Base-by-base conservation (phyloP, 2,888 invertebrate species). In the Achlya flavicornis region DNA sequence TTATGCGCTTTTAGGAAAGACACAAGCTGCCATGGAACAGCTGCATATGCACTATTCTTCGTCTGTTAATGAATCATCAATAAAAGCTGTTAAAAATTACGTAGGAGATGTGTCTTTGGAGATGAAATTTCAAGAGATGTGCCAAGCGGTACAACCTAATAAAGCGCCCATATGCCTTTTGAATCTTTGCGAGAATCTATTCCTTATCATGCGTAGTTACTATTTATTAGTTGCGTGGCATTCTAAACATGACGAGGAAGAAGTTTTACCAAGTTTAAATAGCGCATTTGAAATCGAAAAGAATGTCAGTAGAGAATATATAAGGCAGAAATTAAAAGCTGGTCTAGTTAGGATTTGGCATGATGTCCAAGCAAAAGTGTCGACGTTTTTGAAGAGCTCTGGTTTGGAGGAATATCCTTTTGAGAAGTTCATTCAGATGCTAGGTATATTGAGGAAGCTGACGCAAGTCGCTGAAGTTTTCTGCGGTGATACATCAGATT, bases 41-140 rank as follows among this genome's bases (percentile, higher is more conserved):
- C 88, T 99, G 11, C 98, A 98, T 75, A 98, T 99, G 95, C 98
- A 99, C 85, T 98, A 98, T 79, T 97, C 98, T 0, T 98, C 98
- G 57, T 97, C 98, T 0, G 97, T 99, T 16, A 98, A 97, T 73
- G 97, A 96, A 68, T 95, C 96, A 0, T 96, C 98, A 0, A 95
- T 95, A 33, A 94, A 94, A 58, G 94, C 95, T 0, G 90, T 96
- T 0, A 94, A 94, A 66, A 92, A 93, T 0, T 95, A 95, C 76
- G 94, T 87, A 2, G 80, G 80, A 0, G 84, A 88, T 14, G 66
- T 76, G 0, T 69, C 77, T 0, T 70, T 77, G 12, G 93, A 93
- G 58, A 73, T 85, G 71, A 94, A 97, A 69, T 98, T 98, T 78
- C 96, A 96, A 74, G 97, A 98, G 68, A 92, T 98, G 73, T 98